phyloP scores from a whole-genome alignment of 2,888 invertebrate species.

The Volucella zonaria region DNA sequence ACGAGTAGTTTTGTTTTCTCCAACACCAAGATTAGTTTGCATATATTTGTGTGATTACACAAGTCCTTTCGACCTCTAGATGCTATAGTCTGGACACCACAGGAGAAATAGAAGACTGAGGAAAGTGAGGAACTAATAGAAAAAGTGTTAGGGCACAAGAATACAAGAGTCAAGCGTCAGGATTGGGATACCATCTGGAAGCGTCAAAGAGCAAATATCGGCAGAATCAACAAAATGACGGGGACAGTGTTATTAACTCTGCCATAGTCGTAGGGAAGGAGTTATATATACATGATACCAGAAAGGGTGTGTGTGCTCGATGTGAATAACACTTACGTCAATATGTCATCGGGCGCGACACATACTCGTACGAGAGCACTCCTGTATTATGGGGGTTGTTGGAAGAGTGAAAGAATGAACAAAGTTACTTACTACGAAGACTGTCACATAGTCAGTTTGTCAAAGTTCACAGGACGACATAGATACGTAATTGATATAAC shows the following conservation, averaged over 20 bases:
- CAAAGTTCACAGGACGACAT: constrained; percentile 60
- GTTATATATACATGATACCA: constrained; percentile 8
- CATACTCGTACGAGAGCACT: not conserved
- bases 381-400: not conserved
- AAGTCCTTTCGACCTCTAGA: not conserved
- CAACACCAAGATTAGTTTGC: constrained; percentile 20
- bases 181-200: not conserved
- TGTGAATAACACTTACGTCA: constrained; percentile 33
- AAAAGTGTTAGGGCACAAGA: not conserved
- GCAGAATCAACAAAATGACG: constrained; percentile 52
- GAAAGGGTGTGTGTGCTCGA: constrained; percentile 19
- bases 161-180: not conserved
- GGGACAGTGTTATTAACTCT: constrained; percentile 42
- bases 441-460: constrained; percentile 46
- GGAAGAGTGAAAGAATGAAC: constrained; percentile 25
- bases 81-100: not conserved
- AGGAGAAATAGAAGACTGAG: not conserved
- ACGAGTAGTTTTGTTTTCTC: constrained; percentile 10
- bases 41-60: constrained; percentile 13
- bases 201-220: constrained; percentile 29
- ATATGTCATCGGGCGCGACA: constrained; percentile 35
- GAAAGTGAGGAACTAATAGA: not conserved
- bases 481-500: constrained; percentile 24
- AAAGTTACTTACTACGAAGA: constrained; percentile 45
- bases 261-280: not conserved